Percentiles rank a stretch among this genome's conserved stretches.
Conservation (phyloP, 2,888 invertebrate genomes). For the Macrophya alboannulata region DNA sequence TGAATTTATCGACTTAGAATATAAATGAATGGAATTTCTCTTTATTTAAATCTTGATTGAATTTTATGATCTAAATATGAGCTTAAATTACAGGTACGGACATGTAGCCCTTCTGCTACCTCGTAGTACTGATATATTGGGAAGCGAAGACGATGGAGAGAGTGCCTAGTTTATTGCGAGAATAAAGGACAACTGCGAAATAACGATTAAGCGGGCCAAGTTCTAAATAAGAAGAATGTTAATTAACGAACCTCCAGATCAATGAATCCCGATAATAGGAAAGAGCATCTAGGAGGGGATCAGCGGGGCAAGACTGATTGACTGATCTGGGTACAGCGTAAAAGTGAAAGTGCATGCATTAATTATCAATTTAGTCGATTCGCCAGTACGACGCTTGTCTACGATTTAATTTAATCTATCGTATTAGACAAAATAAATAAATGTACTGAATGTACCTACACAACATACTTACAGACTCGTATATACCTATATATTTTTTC, state of each 20-base stretch:
- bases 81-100: slow-evolving; percentile 69
- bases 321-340: slow-evolving; percentile 67
- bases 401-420: slow-evolving; percentile 36
- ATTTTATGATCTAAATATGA: background rate
- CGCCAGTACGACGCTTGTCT: slow-evolving; percentile 54
- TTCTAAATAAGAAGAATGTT: slow-evolving; percentile 58
- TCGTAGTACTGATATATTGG: slow-evolving; percentile 72
- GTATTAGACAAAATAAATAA: slow-evolving; percentile 46
- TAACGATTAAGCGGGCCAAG: slow-evolving; percentile 16
- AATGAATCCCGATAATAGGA: slow-evolving; percentile 63
- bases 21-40: background rate
- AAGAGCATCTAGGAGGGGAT: slow-evolving; percentile 71
- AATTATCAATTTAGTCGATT: slow-evolving; percentile 66
- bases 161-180: slow-evolving; percentile 66
- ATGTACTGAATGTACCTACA: slow-evolving; percentile 54
- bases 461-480: slow-evolving; percentile 59
- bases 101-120: slow-evolving; percentile 76
- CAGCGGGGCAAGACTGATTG: slow-evolving; percentile 73
- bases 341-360: slow-evolving; percentile 66
- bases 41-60: slow-evolving; percentile 23
- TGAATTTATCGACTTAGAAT: background rate
- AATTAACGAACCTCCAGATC: slow-evolving; percentile 74
- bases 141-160: slow-evolving; percentile 74
- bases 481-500: background rate
- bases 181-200: slow-evolving; percentile 21